Evolutionary conservation across 2,113 vertebrate species (phyloP), one percentile per base, ranked within the genome.

Genomic region (Helogale parvula): DNA sequence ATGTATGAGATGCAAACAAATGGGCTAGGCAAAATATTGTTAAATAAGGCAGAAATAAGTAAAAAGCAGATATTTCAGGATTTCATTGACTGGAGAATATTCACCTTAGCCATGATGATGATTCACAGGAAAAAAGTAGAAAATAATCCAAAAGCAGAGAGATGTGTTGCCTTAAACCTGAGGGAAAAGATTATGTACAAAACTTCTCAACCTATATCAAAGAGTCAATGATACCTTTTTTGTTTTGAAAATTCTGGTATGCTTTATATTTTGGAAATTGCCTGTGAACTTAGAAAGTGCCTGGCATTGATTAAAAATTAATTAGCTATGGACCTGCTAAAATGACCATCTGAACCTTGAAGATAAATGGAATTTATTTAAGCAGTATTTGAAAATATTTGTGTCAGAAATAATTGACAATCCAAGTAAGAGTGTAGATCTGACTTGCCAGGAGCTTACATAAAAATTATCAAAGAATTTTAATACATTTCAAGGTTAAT

Each of bases 311-410:
- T 82, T 88, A 45, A 93, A 95, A 86, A 87, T 47, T 95, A 89
- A 88, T 74, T 96, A 92, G 94, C 21, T 83, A 83, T 82, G 47
- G 19, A 15, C n/a, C 33, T 96, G 92, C 27, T 72, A 82, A 92
- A 95, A 95, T 97, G 38, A 76, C 4, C 23, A 77, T 45, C 27
- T 84, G 71, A 93, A 94, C 25, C 33, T 80, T 90, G 54, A 74
- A 84, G 47, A 74, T 90, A 96, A 94, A 74, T 74, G n/a, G 52
- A 95, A 97, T 95, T 90, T 88, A 95, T 92, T 72, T 79, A 96
- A 83, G 35, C 16, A 82, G 35, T 66, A 77, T 88, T 96, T 88
- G 79, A 77, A 89, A 97, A 97, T 93, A 89, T 69, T 29, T 77
- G 38, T 76, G n/a, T 63, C 25, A 88, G 35, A 93, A 81, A 95